Percentiles rank a stretch among this genome's conserved stretches.
phyloP scores from a whole-genome alignment of 1,140 invertebrate species.

The Daktulosphaira vitifoliae region DNA sequence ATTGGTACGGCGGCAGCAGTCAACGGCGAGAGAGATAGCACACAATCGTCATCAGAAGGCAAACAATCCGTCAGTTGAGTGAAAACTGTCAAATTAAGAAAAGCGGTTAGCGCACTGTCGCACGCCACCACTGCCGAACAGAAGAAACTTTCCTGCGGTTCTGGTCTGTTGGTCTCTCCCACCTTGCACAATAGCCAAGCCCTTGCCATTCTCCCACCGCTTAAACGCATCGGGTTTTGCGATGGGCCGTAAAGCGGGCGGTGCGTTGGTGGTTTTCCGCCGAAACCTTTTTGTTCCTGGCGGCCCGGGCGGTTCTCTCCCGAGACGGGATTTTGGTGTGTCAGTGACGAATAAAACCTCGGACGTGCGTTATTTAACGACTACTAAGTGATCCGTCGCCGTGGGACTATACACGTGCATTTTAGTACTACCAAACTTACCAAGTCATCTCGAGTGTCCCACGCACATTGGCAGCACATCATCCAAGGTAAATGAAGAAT shows the following conservation, averaged over 20 bases:
- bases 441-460: background rate
- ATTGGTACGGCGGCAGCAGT: background rate
- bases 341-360: conserved; percentile 30
- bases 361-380: conserved; percentile 16
- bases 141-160: conserved; percentile 16
- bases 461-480: background rate
- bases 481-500: background rate
- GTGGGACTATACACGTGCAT: background rate
- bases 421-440: no score
- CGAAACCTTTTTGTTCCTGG: background rate
- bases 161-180: background rate
- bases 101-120: background rate
- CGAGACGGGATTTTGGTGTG: background rate
- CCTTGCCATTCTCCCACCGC: no score
- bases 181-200: no score
- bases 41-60: conserved; percentile 5
- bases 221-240: no score
- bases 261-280: no score
- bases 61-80: conserved; percentile 6
- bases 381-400: conserved; percentile 29
- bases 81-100: conserved; percentile 23
- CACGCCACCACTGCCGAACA: background rate
- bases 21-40: background rate
- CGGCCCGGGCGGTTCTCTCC: conserved; percentile 28
- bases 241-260: no score